Percentiles rank a stretch among this genome's conserved stretches.
phyloP scores from a whole-genome alignment of 1,140 invertebrate species.

The Bicyclus anynana region DNA sequence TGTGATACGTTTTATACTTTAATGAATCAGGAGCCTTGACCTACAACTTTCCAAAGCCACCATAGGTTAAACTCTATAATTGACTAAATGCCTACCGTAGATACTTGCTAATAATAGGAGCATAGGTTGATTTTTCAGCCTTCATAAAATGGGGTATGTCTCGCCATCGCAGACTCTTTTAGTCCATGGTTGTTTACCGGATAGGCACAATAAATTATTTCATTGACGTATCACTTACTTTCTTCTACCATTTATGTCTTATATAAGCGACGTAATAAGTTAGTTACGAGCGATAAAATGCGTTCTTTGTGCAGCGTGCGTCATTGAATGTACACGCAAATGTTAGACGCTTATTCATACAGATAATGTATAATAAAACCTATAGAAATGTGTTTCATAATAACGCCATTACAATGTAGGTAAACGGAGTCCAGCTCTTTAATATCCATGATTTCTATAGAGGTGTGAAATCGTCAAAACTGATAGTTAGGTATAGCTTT shows the following conservation, averaged over 20 bases:
- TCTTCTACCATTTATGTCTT: conserved; percentile 2
- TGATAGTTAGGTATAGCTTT: too few species aligned
- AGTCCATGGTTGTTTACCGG: too few species aligned
- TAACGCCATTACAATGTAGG: conserved; percentile 13
- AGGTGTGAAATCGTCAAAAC: background rate
- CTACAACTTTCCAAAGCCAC: too few species aligned
- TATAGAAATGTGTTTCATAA: conserved; percentile 23
- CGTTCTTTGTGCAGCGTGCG: conserved; percentile 17
- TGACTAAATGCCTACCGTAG: too few species aligned
- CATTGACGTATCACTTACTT: conserved; percentile 11
- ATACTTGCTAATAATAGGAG: too few species aligned
- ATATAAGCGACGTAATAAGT: conserved; percentile 16
- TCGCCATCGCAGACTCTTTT: too few species aligned
- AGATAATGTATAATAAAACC: conserved; percentile 21
- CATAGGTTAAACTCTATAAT: too few species aligned
- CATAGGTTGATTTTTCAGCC: too few species aligned
- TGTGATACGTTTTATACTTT: too few species aligned
- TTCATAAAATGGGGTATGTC: too few species aligned
- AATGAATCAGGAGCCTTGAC: too few species aligned
- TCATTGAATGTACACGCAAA: conserved; percentile 16
- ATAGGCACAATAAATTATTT: background rate
- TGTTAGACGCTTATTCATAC: conserved; percentile 16
- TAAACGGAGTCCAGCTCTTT: background rate
- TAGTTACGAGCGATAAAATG: conserved; percentile 15
- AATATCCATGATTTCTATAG: conserved; percentile 10